Evolutionary conservation across 2,888 invertebrate species (phyloP), one percentile per base, ranked within the genome.

Genomic region (Diaphora mendica): DNA sequence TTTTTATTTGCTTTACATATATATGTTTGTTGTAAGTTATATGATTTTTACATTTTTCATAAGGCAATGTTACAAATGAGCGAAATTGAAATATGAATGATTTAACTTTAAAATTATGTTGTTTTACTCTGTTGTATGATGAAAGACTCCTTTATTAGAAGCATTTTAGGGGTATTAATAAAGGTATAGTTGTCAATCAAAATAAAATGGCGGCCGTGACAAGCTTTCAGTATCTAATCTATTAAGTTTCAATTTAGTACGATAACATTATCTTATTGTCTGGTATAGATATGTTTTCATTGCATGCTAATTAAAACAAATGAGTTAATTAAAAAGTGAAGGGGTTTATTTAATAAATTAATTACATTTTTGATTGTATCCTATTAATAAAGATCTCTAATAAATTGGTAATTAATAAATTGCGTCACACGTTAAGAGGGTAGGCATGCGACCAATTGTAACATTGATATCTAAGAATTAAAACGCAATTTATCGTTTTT

Each of bases 81-180:
- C n/a, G 23, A 35, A 59, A 51, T 71, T 73, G 67, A 74, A 71
- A 79, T 69, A 71, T 74, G 59, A 73, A 68, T 64, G 66, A 77
- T 77, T 77, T 73, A 77, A 70, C 71, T 74, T 77, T 74, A 35
- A 72, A 74, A 80, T 71, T 67, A 64, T 77, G 83, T 83, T 82
- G 82, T 82, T 81, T 79, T 72, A 68, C 69, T 77, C 82, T 82
- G 82, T 82, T 82, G 82, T 82, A 82, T 64, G 70, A 73, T 55
- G 15, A 51, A 13, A 62, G 62, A 30, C 62, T 62, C 62, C 26
- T 15, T 62, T 62, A 30, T 62, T 30, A 30, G 8, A 62, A 17
- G 8, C 30, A 62, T 62, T 30, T 62, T 62, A 62, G 7, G 62
- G 62, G 2, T 17, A 62, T 62, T 17, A 5, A 15, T 62, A 11